Evolutionary conservation across 2,797 vertebrate genomes (phyloP).

Genomic region (Sphenopsis melanotis): DNA sequence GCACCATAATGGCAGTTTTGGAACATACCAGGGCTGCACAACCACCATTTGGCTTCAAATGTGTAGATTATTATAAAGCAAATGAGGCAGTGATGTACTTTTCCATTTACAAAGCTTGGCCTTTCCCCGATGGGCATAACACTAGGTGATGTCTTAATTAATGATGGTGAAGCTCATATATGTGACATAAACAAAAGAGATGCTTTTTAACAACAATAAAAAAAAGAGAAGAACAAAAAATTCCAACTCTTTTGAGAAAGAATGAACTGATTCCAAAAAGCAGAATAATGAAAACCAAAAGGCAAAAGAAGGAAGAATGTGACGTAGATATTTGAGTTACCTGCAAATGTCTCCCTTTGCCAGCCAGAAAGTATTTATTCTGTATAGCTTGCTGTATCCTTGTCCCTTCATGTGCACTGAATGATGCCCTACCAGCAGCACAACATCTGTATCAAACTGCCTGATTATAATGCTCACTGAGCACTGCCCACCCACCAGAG

Average conservation of each 20-base stretch:
- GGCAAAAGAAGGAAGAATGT: neutral
- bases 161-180: neutral
- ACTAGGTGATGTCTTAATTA: constrained; percentile 41
- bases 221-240: neutral
- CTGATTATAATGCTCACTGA: neutral
- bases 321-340: neutral
- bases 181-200: neutral
- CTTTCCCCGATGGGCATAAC: constrained; percentile 22
- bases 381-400: neutral
- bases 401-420: neutral
- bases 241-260: neutral
- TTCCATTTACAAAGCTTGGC: constrained; percentile 10
- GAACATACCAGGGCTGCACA: neutral
- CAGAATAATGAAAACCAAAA: neutral
- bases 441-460: neutral
- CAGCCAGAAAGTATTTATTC: neutral
- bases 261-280: neutral
- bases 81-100: constrained; percentile 28
- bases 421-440: neutral
- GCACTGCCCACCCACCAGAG: neutral
- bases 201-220: neutral
- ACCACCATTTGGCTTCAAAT: neutral
- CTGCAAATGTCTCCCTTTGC: neutral
- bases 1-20: neutral
- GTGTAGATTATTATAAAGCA: constrained; percentile 13